These are phyloP conservation scores for Athalia rosae DNA, from an alignment of 2,888 invertebrate genomes.

Conservation along the genomic window DNA sequence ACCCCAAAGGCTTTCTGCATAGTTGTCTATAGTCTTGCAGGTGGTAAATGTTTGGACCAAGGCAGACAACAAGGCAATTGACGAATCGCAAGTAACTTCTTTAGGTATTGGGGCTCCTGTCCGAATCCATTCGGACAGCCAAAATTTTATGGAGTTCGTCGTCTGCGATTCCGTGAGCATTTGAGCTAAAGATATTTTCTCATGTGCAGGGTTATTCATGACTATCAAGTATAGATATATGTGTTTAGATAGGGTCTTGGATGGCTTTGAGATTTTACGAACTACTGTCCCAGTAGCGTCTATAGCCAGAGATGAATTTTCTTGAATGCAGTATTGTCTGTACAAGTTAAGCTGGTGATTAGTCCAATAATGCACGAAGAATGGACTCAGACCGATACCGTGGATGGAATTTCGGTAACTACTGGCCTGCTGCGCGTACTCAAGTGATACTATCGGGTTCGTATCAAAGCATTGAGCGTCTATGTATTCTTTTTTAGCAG, in stretches of 20 bases:
- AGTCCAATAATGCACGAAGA: slow-evolving; percentile 6
- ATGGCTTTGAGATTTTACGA: neutral
- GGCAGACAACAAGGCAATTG: neutral
- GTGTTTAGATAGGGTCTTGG: slow-evolving; percentile 3
- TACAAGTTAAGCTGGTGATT: neutral
- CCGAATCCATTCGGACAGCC: slow-evolving; percentile 4
- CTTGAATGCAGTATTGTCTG: neutral
- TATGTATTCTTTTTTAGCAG: no score
- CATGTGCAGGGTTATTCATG: neutral
- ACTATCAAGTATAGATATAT: slow-evolving; percentile 9
- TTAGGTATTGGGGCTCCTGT: slow-evolving; percentile 1
- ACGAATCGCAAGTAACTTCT: slow-evolving; percentile 30
- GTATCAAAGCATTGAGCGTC: no score
- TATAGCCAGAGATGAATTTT: neutral
- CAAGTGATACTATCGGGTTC: no score
- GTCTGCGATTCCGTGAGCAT: slow-evolving; percentile 12
- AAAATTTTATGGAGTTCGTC: neutral
- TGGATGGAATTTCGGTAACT: neutral
- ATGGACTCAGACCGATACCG: neutral
- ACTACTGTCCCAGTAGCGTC: slow-evolving; percentile 9
- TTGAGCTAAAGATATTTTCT: neutral
- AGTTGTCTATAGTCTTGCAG: neutral
- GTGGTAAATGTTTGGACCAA: slow-evolving; percentile 4
- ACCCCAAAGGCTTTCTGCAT: neutral
- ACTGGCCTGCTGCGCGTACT: neutral